Conservation (phyloP, 1,140 invertebrate genomes). For the Drusus annulatus region DNA sequence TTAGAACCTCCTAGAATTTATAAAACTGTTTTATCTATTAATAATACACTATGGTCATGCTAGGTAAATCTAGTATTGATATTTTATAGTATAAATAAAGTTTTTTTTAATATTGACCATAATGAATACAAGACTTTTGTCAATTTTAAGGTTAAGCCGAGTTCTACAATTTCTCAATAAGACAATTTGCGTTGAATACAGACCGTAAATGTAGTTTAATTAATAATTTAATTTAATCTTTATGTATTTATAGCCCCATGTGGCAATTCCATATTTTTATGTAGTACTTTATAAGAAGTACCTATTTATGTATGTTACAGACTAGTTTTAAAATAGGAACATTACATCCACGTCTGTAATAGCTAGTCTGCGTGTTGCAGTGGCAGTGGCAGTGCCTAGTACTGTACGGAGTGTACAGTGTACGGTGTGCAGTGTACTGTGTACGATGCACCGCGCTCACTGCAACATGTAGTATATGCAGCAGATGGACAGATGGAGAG, state of each 20-base stretch:
- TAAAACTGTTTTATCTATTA: conserved; percentile 52
- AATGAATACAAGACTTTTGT: conserved; percentile 30
- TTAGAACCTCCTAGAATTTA: conserved; percentile 53
- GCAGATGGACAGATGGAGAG: too few relatives aligned
- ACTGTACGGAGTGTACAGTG: too few relatives aligned
- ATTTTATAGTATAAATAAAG: conserved; percentile 14
- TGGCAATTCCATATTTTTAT: conserved; percentile 42
- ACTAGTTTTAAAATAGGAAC: conserved; percentile 61
- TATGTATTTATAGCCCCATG: conserved; percentile 40
- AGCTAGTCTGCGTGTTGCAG: conserved; percentile 52
- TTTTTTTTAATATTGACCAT: conserved; percentile 14
- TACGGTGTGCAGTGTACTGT: too few relatives aligned
- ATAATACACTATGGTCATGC: conserved; percentile 53
- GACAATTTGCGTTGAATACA: conserved; percentile 47
- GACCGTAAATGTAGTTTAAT: conserved; percentile 40
- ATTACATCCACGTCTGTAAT: conserved; percentile 58
- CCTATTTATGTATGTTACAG: conserved; percentile 53
- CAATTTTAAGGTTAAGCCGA: conserved; percentile 3
- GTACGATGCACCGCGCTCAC: too few relatives aligned
- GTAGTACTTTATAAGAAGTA: conserved; percentile 16
- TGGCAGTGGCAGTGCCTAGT: conserved; percentile 2
- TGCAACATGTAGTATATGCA: too few relatives aligned
- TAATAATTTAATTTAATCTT: conserved; percentile 48
- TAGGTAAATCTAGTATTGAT: conserved; percentile 47
- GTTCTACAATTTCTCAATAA: conserved; percentile 25